phyloP scores from a whole-genome alignment of 2,113 vertebrate genomes.

The Tichodroma muraria region DNA sequence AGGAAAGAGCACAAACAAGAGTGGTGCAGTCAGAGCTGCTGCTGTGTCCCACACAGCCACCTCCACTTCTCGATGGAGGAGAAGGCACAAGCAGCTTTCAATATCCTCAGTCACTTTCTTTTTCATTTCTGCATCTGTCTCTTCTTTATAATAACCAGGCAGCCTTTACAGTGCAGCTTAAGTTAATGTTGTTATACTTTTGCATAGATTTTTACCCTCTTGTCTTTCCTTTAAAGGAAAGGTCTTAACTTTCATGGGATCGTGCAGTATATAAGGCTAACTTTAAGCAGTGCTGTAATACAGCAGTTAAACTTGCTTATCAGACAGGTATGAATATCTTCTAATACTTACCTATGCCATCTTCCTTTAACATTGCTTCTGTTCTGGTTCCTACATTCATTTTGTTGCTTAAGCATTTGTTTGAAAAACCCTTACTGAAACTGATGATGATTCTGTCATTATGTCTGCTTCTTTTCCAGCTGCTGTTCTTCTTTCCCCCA shows the following conservation, averaged over 20 bases:
- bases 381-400: not conserved
- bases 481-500: not conserved
- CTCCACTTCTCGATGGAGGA: accelerated
- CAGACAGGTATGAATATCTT: not conserved
- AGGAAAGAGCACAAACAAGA: not conserved
- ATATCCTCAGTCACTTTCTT: not conserved
- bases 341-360: not conserved
- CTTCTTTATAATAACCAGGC: not conserved
- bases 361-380: not conserved
- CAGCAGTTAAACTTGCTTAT: not conserved
- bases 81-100: not conserved
- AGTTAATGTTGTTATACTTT: not conserved
- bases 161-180: not conserved
- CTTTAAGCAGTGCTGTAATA: not conserved
- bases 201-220: not conserved
- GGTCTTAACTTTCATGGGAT: not conserved
- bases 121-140: not conserved
- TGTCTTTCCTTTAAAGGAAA: not conserved
- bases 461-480: not conserved
- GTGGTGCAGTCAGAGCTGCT: not conserved
- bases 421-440: not conserved
- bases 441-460: not conserved
- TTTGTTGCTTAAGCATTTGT: not conserved
- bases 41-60: not conserved
- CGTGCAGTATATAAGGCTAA: not conserved